Base-by-base conservation (phyloP, 2,888 invertebrate genomes). In the Hypselothyrea guttata region DNA sequence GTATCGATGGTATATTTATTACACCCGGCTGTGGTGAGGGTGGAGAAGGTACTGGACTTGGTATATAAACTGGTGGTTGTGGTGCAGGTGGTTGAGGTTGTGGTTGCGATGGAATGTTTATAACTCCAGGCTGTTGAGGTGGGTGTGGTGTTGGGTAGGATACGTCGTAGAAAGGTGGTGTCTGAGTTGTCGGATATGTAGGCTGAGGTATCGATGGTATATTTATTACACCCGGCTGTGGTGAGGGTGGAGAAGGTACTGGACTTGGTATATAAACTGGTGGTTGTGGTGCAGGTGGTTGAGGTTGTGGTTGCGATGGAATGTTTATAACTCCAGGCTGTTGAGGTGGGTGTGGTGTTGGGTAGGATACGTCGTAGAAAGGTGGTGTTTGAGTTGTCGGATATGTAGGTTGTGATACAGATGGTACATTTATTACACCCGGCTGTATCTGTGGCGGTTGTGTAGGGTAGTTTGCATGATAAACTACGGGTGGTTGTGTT, bases 101-200 rank as follows among this genome's bases (percentile, higher is more conserved):
- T 7, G 60, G 33, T 13, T 34, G 13, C 0, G 51, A 57, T 9
- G 67, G 65, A 38, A 74, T 60, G 15, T 74, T 74, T 0, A 76
- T 18, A 4, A 74, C 62, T 11, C 45, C 56, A 0, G 76, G 37
- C n/a, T 22, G 22, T 22, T 2, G 22, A 4, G 2, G 22, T 22
- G 22, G 22, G 7, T 22, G 4, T 8, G n/a, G 12, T 33, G 33
- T 33, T 0, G 35, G 28, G 9, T 28, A 8, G 8, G 7, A 1
- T 1, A 28, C 28, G 1, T 28, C 28, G 8, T 28, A 28, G 28
- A 28, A 2, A n/a, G 40, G 40, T 9, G 45, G 56, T 16, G 27
- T 42, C 22, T 48, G 59, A n/a, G n/a, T n/a, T 15, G 16, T 88
- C 86, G 89, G 34, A 87, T 90, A 82, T 92, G 92, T 38, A 92